These are phyloP conservation scores for Drosophila varians DNA, from an alignment of 1,140 invertebrate genomes.

Conservation along the genomic window DNA sequence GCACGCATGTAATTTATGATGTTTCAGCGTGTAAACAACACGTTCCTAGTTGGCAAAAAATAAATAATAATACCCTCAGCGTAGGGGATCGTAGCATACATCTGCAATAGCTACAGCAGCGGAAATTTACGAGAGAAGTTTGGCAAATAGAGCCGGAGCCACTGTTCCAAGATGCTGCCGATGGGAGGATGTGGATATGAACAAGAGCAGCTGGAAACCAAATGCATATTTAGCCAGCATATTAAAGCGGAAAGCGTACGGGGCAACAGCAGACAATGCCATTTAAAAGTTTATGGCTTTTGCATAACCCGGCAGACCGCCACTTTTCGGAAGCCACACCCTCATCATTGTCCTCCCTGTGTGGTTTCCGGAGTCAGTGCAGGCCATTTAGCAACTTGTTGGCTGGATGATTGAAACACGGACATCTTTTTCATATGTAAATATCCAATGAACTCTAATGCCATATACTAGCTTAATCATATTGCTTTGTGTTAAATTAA, in stretches of 20 bases:
- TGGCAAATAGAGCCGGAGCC: constrained; percentile 42
- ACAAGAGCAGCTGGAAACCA: constrained; percentile 55
- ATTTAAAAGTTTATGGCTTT: constrained; percentile 67
- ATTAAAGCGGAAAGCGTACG: constrained; percentile 59
- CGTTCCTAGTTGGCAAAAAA: constrained; percentile 59
- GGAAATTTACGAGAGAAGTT: constrained; percentile 45
- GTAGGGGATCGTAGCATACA: constrained; percentile 23
- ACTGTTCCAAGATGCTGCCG: constrained; percentile 41
- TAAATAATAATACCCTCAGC: background rate
- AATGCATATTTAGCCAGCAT: constrained; percentile 65
- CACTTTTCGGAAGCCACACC: constrained; percentile 9
- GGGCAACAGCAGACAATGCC: constrained; percentile 52
- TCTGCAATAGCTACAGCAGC: constrained; percentile 30
- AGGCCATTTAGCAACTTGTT: constrained; percentile 13
- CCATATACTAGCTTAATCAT: background rate
- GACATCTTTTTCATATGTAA: too few relatives aligned
- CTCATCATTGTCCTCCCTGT: constrained; percentile 18
- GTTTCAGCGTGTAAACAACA: constrained; percentile 80
- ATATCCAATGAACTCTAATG: too few relatives aligned
- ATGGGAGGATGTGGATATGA: constrained; percentile 31
- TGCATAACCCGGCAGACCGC: constrained; percentile 26
- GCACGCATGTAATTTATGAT: constrained; percentile 81
- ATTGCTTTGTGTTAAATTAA: background rate
- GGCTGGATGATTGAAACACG: too few relatives aligned
- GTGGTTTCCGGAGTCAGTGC: constrained; percentile 7